Evolutionary conservation across 2,113 vertebrate species (phyloP).

Genomic region (Myiozetetes cayanensis): DNA sequence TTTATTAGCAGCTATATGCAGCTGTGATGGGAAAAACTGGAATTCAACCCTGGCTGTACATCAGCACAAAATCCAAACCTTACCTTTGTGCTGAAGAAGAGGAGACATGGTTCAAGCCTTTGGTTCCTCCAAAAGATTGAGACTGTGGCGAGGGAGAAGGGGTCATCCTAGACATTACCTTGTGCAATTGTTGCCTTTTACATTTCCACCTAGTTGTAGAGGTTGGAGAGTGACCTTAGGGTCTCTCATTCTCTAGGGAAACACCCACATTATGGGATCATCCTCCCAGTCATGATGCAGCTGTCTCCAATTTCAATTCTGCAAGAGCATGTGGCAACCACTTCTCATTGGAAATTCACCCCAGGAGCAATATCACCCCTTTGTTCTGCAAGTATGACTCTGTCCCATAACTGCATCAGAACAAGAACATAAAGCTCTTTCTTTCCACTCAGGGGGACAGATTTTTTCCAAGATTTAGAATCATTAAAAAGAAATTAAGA

Average conservation of each 20-base stretch:
- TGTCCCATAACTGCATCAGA: not conserved
- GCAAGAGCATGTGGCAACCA: accelerated
- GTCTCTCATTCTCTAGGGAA: not conserved
- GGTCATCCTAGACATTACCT: not conserved
- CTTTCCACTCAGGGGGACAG: not conserved
- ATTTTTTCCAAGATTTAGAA: not conserved
- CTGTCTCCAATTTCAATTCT: not conserved
- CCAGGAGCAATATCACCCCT: not conserved
- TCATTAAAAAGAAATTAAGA: not conserved
- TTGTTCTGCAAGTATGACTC: not conserved
- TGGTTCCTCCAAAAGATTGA: not conserved
- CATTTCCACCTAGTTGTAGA: not conserved
- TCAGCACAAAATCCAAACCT: not conserved
- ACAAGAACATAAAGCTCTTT: not conserved
- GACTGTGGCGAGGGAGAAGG: accelerated
- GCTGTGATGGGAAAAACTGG: not conserved
- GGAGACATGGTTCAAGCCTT: not conserved
- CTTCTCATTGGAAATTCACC: not conserved
- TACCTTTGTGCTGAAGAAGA: not conserved
- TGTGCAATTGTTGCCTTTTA: not conserved
- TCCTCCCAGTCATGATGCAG: accelerated
- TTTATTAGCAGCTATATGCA: not conserved
- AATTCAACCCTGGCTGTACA: not conserved
- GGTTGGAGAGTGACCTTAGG: not conserved
- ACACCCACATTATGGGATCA: accelerated